A percentile compares a stretch with the other conserved stretches of the same genome.
phyloP scores from a whole-genome alignment of 1,140 invertebrate species.

The Drosophila willistoni region DNA sequence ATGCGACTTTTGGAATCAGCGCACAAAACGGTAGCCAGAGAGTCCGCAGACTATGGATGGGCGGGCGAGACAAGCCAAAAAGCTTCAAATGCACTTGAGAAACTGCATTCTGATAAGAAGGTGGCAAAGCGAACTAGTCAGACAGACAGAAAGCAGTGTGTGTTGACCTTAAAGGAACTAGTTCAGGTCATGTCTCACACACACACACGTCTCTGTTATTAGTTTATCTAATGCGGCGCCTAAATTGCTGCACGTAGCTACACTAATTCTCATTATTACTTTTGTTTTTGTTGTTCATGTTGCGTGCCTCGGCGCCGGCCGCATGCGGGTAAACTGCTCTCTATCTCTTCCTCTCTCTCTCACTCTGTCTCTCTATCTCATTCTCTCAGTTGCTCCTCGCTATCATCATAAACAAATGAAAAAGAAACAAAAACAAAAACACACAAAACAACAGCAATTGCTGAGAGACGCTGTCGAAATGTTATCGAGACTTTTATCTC shows the following conservation, averaged over 20 bases:
- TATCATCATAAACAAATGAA: conserved; percentile 64
- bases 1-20: conserved; percentile 80
- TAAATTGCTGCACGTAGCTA: conserved; percentile 74
- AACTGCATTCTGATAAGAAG: conserved; percentile 74
- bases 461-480: conserved; percentile 39
- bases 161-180: neutral
- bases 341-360: neutral
- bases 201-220: conserved; percentile 14
- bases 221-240: conserved; percentile 58
- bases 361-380: neutral
- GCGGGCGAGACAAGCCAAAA: conserved; percentile 9
- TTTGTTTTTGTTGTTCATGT: conserved; percentile 49
- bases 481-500: conserved; percentile 51
- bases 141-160: neutral
- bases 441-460: conserved; percentile 36
- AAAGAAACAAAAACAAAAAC: conserved; percentile 34
- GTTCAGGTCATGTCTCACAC: conserved; percentile 11
- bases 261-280: conserved; percentile 67
- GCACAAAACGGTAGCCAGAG: conserved; percentile 59
- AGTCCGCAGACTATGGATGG: conserved; percentile 26
- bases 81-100: conserved; percentile 54
- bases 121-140: neutral
- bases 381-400: neutral
- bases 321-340: conserved; percentile 44
- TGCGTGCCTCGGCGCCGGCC: conserved; percentile 69